phyloP scores from a whole-genome alignment of 2,113 vertebrate genomes.

The Thinocorus orbignyianus region DNA sequence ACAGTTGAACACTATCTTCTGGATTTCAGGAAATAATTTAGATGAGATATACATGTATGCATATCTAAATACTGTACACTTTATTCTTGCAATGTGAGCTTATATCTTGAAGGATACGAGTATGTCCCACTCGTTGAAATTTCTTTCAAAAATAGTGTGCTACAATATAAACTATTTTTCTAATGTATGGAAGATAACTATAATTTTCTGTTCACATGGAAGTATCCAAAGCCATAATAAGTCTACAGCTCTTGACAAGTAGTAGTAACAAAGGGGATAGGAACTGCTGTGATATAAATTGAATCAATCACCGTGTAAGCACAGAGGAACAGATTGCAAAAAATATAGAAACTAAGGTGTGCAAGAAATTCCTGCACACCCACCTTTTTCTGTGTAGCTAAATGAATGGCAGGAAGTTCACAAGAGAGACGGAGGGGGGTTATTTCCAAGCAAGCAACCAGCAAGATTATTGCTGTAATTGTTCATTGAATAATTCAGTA shows the following conservation, averaged over 20 bases:
- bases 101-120: not conserved
- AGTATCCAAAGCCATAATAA: not conserved
- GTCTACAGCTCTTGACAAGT: not conserved
- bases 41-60: not conserved
- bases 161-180: not conserved
- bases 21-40: not conserved
- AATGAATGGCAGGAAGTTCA: conserved; percentile 13
- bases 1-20: not conserved
- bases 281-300: not conserved
- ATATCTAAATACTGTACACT: not conserved
- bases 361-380: not conserved
- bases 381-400: not conserved
- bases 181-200: not conserved
- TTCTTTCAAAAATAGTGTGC: not conserved
- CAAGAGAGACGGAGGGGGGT: not conserved
- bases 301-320: not conserved
- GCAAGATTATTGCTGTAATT: not conserved
- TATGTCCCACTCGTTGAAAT: not conserved
- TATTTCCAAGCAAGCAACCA: not conserved
- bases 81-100: not conserved
- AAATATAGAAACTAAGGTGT: not conserved
- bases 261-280: not conserved
- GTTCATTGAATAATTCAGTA: not conserved
- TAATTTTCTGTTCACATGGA: not conserved
- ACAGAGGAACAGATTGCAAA: not conserved